phyloP scores from a whole-genome alignment of 2,113 vertebrate genomes.

The Semnornis frantzii region DNA sequence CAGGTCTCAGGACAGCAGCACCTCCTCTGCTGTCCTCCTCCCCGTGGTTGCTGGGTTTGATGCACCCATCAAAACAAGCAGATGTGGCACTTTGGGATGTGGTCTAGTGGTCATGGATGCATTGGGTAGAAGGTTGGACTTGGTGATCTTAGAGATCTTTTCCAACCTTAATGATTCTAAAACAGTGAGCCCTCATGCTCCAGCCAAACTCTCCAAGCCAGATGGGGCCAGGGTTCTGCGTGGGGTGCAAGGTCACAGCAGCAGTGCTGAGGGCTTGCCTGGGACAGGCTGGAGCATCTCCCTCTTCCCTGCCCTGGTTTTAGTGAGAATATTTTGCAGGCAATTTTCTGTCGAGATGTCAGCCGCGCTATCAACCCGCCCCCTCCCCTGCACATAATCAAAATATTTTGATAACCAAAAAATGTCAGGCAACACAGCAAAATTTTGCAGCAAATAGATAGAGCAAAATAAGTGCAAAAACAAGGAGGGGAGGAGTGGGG shows the following conservation, averaged over 20 bases:
- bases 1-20: background rate
- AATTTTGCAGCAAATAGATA: conserved; percentile 49
- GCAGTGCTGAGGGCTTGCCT: background rate
- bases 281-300: conserved; percentile 14
- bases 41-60: fast-evolving
- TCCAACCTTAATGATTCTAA: no score
- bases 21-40: background rate
- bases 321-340: background rate
- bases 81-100: no score
- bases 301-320: background rate
- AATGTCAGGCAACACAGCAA: conserved; percentile 39
- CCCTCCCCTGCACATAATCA: conserved; percentile 46
- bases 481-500: background rate
- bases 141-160: no score
- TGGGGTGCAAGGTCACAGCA: background rate
- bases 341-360: background rate
- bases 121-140: no score
- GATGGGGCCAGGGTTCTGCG: background rate
- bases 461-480: conserved; percentile 1
- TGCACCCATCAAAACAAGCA: background rate
- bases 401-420: conserved; percentile 52
- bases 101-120: no score
- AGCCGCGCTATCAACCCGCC: background rate
- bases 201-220: background rate
- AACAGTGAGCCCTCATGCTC: background rate